Evolutionary conservation across 1,140 invertebrate species (phyloP), one percentile per base, ranked within the genome.

Genomic region (Drosophila parabipectinata): DNA sequence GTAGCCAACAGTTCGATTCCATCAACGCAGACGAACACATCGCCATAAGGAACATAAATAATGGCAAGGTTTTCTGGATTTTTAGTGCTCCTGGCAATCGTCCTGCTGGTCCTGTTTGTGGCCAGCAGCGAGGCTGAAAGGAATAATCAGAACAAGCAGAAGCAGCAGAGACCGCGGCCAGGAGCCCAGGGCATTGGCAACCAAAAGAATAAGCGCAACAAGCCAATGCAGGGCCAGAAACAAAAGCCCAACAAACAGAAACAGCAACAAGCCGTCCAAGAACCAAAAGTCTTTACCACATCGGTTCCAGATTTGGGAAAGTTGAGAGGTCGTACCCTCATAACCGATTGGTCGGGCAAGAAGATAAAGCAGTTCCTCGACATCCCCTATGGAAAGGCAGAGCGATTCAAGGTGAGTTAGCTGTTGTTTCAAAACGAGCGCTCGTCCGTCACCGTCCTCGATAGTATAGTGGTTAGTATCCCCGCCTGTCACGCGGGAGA

Each of bases 401-500:
- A 60, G 0, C 75, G 92, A 9, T 92, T 92, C 52, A 91, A 80
- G 82, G 81, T 87, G 26, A 69, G 78, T 48, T 26, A 1, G 2
- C 50, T 1, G 9, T 48, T 14, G 1, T 0, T 12, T 21, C 4
- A n/a, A 2, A 15, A 15, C 2, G 0, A 14, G n/a, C 41, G 41
- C 41, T 0, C 6, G 8, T 18, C 5, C 0, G 0, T 0, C 58
- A 41, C 18, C 62, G 47, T 67, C 58, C 63, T 67, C 63, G 63
- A 67, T 67, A 67, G 63, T 67, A 66, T 51, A 62, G 58, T 66
- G 28, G 57, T 92, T 62, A 92, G 92, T 93, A 92, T 92, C 92
- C 91, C 92, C 92, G 92, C 92, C 92, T 93, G 92, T 92, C 92
- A 93, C 92, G 92, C 92, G 92, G 92, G 91, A 92, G 92, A 93